Evolutionary conservation across 2,888 invertebrate genomes (phyloP), one percentile per base, ranked within the genome.

Genomic region (Eristalinus sepulchralis): DNA sequence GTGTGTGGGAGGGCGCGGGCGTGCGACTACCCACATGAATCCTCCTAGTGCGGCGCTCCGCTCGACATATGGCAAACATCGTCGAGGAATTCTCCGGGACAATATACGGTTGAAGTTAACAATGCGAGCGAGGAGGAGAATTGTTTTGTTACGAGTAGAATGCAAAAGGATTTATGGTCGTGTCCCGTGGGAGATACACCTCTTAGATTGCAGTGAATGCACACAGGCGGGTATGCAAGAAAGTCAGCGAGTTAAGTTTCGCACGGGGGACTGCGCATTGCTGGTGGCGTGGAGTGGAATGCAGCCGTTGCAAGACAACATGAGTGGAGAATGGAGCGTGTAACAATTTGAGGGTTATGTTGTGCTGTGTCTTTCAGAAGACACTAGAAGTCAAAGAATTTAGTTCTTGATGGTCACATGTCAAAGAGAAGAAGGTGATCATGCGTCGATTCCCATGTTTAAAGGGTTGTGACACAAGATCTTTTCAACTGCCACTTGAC

Each of bases 141-240:
- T 71, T 82, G 83, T 86, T 86, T 83, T 79, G 86, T 78, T 86
- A 75, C 24, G 47, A 47, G 17, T 5, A 47, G 83, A 86, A 83
- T 86, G 82, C 82, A 39, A 63, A 62, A 82, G 79, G 83, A 86
- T 86, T 83, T 86, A 86, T 86, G 73, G 53, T 57, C 75, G 36
- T 57, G 83, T 83, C 82, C 72, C 78, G 33, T 73, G 83, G 62
- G 86, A 86, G 86, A 83, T 83, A 83, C 53, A 85, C 81, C 76
- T 72, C 76, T 85, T 47, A 57, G 66, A 67, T 72, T 66, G 55
- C 20, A 47, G 27, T 62, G 22, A 36, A 17, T 36, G 36, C 13
- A 13, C 64, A 77, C 70, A 78, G 70, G 13, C 55, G 63, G 63
- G 53, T 22, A 11, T 11, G 31, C 70, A 78, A 63, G 70, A 34